Base-by-base conservation (phyloP, 2,888 invertebrate genomes). In the Incurvaria masculella region DNA sequence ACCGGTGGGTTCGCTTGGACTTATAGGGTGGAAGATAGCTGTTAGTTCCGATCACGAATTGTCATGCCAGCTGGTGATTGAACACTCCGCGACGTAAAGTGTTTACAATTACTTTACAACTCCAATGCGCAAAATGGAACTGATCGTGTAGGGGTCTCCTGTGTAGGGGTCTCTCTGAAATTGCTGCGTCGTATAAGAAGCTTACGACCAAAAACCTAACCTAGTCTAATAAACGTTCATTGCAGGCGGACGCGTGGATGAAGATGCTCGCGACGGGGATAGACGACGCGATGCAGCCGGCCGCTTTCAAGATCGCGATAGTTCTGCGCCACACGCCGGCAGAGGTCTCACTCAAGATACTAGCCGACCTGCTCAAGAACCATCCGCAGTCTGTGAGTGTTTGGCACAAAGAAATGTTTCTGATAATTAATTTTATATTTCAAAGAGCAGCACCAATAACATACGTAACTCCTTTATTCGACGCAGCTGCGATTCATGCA, bases 221-320 rank as follows among this genome's bases (percentile, higher is more conserved):
- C n/a, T n/a, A n/a, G n/a, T n/a, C n/a, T n/a, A n/a, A n/a, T n/a
- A n/a, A n/a, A n/a, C n/a, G n/a, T n/a, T n/a, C n/a, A n/a, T n/a
- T n/a, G 14, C 62, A 78, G 76, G 72, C 75, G 3, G 72, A 68
- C 0, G 65, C 75, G 1, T 78, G 76, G 76, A 65, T 68, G 56
- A 66, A 64, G 50, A 53, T 76, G 47, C 55, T 71, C 6, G 52
- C 59, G 6, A 66, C 66, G 47, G 75, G 73, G n/a, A 64, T 69
- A 8, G 60, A 61, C 2, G 72, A 72, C 38, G 75, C 69, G 48
- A 62, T 63, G 50, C 71, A 73, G 49, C 74, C 76, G 1, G 73
- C 72, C 0, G 75, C 73, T 2, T 78, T 76, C 58, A 68, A 70
- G 52, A 59, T 76, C 39, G 76, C 76, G 1, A 60, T 78, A 26